A percentile compares a stretch with the other conserved stretches of the same genome.
Evolutionary conservation across 2,888 invertebrate species (phyloP).

Genomic region (Invenusta paracnida): DNA sequence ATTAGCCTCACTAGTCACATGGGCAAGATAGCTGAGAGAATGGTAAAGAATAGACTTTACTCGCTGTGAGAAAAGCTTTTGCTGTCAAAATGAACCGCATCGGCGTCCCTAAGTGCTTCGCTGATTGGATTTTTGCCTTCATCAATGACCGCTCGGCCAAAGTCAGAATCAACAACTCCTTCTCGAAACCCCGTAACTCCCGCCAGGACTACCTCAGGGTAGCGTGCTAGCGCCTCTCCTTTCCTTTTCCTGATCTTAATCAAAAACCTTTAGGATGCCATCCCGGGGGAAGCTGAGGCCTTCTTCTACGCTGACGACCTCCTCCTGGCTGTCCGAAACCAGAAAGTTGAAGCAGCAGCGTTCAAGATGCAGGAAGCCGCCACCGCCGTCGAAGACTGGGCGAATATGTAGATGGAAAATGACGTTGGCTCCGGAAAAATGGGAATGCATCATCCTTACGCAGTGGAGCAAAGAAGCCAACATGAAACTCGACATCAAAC

Average conservation of each 20-base stretch:
- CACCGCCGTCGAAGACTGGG: not conserved
- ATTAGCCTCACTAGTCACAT: not conserved
- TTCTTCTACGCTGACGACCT: not conserved
- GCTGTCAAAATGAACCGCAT: not conserved
- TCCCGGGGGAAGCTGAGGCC: not conserved
- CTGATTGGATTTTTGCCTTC: not conserved
- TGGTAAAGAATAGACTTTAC: not conserved
- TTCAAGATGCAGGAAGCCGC: not conserved
- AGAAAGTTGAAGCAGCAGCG: not conserved
- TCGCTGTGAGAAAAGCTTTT: not conserved
- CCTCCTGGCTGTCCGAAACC: not conserved
- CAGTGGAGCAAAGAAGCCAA: constrained; percentile 13
- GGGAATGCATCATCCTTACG: not conserved
- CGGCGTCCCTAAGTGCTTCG: not conserved
- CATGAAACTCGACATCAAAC: not conserved
- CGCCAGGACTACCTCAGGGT: constrained; percentile 7
- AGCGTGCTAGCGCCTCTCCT: not conserved
- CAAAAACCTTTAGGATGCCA: not conserved
- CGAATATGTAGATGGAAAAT: not conserved
- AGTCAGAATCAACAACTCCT: not conserved
- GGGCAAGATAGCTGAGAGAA: not conserved
- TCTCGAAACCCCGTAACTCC: not conserved
- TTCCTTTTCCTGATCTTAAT: not conserved
- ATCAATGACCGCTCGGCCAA: not conserved
- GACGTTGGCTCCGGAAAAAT: not conserved